Percentiles rank a stretch among this genome's conserved stretches.
Conservation (phyloP, 2,888 invertebrate species). For the Tridacna gigas region DNA sequence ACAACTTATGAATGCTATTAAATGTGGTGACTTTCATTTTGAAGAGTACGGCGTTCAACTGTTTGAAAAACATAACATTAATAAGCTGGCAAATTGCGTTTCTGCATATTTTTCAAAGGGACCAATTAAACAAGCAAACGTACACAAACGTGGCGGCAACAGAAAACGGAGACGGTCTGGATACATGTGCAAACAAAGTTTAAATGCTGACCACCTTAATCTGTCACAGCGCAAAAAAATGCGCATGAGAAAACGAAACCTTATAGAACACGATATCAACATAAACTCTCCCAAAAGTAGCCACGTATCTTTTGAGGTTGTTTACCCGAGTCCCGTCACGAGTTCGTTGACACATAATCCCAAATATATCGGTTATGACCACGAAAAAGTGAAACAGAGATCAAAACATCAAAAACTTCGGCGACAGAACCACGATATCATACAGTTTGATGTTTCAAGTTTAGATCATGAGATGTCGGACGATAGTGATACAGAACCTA, state of each 20-base stretch:
- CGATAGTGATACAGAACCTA: conserved; percentile 30
- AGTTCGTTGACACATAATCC: conserved; percentile 66
- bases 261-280: not conserved
- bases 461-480: conserved; percentile 47
- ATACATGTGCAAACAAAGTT: conserved; percentile 55
- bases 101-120: conserved; percentile 50
- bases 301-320: conserved; percentile 63
- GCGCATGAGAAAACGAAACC: not conserved
- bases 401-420: conserved; percentile 1
- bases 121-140: conserved; percentile 4
- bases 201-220: conserved; percentile 25
- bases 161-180: conserved; percentile 32
- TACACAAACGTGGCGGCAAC: not conserved
- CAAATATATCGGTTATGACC: conserved; percentile 55
- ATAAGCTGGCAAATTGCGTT: conserved; percentile 59
- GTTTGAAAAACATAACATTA: conserved; percentile 63
- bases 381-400: not conserved
- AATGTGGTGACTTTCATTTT: conserved; percentile 32
- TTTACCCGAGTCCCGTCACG: conserved; percentile 60
- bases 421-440: not conserved
- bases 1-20: conserved; percentile 61
- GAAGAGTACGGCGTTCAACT: conserved; percentile 59
- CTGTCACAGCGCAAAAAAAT: not conserved
- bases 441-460: conserved; percentile 26
- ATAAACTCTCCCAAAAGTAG: not conserved